Evolutionary conservation across 2,113 vertebrate genomes (phyloP).

Genomic region (Saccopteryx bilineata): DNA sequence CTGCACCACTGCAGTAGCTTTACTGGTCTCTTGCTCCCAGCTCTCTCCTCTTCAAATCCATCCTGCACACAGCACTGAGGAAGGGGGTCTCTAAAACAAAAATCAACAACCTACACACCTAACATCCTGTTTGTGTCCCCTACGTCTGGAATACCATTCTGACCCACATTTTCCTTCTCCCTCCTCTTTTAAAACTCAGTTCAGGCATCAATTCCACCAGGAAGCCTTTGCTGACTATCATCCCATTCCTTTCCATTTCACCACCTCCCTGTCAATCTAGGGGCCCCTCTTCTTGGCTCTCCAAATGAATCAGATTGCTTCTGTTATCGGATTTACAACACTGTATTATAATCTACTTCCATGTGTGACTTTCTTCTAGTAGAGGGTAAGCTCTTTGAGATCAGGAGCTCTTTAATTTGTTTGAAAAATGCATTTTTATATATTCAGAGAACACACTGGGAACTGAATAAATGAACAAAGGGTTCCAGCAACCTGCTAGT

Average conservation of each 20-base stretch:
- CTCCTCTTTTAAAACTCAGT: background rate
- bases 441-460: background rate
- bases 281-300: background rate
- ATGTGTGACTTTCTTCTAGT: background rate
- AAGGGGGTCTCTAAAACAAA: background rate
- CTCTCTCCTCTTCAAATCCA: background rate
- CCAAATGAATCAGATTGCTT: background rate
- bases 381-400: background rate
- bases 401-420: constrained; percentile 8
- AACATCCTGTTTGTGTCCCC: background rate
- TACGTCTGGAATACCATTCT: background rate
- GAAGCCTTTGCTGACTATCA: background rate
- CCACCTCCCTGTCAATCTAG: background rate
- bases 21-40: background rate
- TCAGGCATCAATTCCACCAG: background rate
- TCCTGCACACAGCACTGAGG: background rate
- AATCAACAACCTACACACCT: background rate
- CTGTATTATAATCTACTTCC: background rate
- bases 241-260: background rate
- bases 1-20: background rate
- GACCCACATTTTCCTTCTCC: background rate
- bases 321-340: background rate
- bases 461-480: background rate
- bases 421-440: constrained; percentile 26
- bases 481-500: background rate